Evolutionary conservation across 2,797 vertebrate genomes (phyloP).

Genomic region (Paratrypauchen microcephalus): DNA sequence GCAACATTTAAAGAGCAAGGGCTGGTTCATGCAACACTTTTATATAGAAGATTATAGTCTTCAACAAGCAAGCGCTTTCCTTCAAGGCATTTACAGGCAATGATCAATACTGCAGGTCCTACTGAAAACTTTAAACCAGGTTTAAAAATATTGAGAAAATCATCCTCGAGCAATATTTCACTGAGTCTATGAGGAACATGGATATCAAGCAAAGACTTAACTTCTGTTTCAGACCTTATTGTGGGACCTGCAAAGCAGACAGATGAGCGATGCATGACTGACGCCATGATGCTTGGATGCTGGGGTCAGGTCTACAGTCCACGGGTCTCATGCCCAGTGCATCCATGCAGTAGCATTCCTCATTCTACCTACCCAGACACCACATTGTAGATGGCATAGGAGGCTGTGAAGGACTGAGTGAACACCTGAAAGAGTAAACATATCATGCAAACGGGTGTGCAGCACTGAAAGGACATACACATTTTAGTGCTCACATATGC

Average conservation of each 20-base stretch:
- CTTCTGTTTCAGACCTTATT: slow-evolving; percentile 44
- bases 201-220: slow-evolving; percentile 61
- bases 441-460: slow-evolving; percentile 67
- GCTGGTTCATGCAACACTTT: slow-evolving; percentile 68
- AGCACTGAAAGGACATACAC: slow-evolving; percentile 48
- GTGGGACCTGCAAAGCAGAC: slow-evolving; percentile 41
- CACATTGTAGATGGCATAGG: slow-evolving; percentile 83
- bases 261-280: slow-evolving; percentile 64
- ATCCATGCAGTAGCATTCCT: slow-evolving; percentile 78
- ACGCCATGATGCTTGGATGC: slow-evolving; percentile 54
- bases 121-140: slow-evolving; percentile 29
- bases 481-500: slow-evolving; percentile 49
- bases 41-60: slow-evolving; percentile 22
- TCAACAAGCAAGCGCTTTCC: slow-evolving; percentile 56
- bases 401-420: slow-evolving; percentile 85
- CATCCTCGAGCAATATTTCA: slow-evolving; percentile 24
- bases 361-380: slow-evolving; percentile 82
- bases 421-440: slow-evolving; percentile 83
- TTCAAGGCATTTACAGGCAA: slow-evolving; percentile 58
- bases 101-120: slow-evolving; percentile 34
- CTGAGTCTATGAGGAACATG: slow-evolving; percentile 49
- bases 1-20: slow-evolving; percentile 63
- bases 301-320: slow-evolving; percentile 23
- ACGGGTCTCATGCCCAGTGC: slow-evolving; percentile 74
- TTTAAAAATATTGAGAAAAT: slow-evolving; percentile 23